Percentiles rank a stretch among this genome's conserved stretches.
phyloP scores from a whole-genome alignment of 64 coral and sea anemone genomes.

The Stichodactyla helianthus region DNA sequence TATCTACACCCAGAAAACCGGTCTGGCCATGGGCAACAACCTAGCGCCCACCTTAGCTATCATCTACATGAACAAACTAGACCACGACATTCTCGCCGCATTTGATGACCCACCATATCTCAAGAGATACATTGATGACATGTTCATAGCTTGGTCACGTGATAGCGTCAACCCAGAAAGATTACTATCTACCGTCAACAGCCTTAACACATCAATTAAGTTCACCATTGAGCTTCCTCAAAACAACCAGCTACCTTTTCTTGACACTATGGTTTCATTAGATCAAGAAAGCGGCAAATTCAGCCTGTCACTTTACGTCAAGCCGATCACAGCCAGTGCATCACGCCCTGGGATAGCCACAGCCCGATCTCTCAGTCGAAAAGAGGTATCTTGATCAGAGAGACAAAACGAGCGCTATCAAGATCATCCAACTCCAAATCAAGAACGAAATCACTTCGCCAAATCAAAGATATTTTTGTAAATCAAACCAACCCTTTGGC shows the following conservation, averaged over 20 bases:
- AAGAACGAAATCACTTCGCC: not conserved
- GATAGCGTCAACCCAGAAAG: too few species aligned
- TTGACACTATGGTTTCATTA: not conserved
- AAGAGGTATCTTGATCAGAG: too few species aligned
- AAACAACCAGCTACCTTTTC: not conserved
- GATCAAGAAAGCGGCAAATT: not conserved
- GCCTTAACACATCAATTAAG: not conserved
- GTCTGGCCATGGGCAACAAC: too few species aligned
- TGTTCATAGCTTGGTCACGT: too few species aligned
- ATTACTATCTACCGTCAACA: not conserved
- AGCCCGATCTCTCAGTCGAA: not conserved
- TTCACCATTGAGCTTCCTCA: not conserved
- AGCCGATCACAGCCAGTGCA: not conserved
- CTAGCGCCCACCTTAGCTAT: too few species aligned
- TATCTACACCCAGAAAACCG: too few species aligned
- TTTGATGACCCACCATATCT: too few species aligned
- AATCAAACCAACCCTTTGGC: too few species aligned
- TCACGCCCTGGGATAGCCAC: too few species aligned
- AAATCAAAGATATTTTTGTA: not conserved
- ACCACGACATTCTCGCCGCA: too few species aligned
- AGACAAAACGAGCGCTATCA: not conserved
- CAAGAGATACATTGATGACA: too few species aligned
- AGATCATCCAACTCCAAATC: not conserved
- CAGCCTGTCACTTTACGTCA: not conserved
- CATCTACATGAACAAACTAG: too few species aligned